Conservation (phyloP, 1,140 invertebrate genomes). For the Drosophila rhopaloa region DNA sequence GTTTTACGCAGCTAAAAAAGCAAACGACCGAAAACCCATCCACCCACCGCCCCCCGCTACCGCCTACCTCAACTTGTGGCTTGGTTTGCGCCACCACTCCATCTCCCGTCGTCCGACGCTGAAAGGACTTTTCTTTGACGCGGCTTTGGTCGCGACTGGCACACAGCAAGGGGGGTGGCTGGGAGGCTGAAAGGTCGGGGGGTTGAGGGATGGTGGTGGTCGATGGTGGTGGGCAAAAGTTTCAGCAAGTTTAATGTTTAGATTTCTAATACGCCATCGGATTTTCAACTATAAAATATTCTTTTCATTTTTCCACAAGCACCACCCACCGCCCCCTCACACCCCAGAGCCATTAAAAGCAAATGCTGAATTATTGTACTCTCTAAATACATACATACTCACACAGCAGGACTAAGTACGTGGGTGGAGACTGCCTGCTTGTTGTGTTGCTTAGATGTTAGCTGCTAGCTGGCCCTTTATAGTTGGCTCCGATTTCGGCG, state of each 20-base stretch:
- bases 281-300: constrained; percentile 80
- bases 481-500: not conserved
- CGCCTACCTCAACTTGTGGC: constrained; percentile 51
- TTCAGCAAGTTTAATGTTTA: constrained; percentile 78
- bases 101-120: not conserved
- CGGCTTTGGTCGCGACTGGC: constrained; percentile 50
- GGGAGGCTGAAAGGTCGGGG: not conserved
- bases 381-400: constrained; percentile 34
- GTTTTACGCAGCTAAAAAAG: constrained; percentile 70
- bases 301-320: constrained; percentile 45
- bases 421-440: constrained; percentile 18
- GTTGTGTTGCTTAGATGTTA: constrained; percentile 50
- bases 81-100: not conserved
- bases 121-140: constrained; percentile 40
- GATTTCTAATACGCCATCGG: constrained; percentile 76
- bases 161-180: constrained; percentile 8
- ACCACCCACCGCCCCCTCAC: constrained; percentile 11
- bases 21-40: constrained; percentile 61
- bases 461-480: constrained; percentile 20
- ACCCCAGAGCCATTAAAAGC: constrained; percentile 54
- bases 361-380: constrained; percentile 60
- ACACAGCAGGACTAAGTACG: not conserved
- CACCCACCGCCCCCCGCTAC: not conserved
- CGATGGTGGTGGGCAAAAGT: constrained; percentile 49
- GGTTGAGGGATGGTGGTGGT: constrained; percentile 6